Evolutionary conservation across 2,888 invertebrate genomes (phyloP).

Genomic region (Eristalis tenax): DNA sequence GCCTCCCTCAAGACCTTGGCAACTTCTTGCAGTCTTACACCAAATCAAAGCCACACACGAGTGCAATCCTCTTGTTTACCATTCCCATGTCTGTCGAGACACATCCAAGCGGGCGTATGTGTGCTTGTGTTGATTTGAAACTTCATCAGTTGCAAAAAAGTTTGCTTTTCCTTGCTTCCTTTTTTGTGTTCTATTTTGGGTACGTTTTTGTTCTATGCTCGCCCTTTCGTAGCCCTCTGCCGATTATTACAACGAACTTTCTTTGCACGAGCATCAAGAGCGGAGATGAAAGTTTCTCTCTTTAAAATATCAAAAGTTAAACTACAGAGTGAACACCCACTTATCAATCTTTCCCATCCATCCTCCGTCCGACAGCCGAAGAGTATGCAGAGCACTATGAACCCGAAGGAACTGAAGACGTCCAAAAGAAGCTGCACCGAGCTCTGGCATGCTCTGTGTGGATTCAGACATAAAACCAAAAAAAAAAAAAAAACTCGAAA

Average conservation of each 20-base stretch:
- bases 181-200: not conserved
- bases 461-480: not conserved
- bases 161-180: not conserved
- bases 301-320: constrained; percentile 61
- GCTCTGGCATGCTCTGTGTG: not conserved
- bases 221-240: not conserved
- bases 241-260: constrained; percentile 41
- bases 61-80: not conserved
- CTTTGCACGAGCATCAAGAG: not conserved
- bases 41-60: not conserved
- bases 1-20: not conserved
- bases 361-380: not conserved
- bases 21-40: not conserved
- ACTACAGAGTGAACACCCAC: constrained; percentile 56
- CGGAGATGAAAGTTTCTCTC: constrained; percentile 46
- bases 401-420: not conserved
- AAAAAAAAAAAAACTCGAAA: constrained; percentile 45
- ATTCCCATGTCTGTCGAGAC: not conserved
- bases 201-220: not conserved
- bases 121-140: not conserved
- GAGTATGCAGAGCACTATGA: not conserved
- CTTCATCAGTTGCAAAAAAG: constrained; percentile 6
- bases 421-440: not conserved
- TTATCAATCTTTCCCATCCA: constrained; percentile 52
- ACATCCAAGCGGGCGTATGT: not conserved